These are phyloP conservation scores for Apostichopus leukothele DNA, from an alignment of 53 echinoderm and acorn worm genomes.

Conservation along the genomic window DNA sequence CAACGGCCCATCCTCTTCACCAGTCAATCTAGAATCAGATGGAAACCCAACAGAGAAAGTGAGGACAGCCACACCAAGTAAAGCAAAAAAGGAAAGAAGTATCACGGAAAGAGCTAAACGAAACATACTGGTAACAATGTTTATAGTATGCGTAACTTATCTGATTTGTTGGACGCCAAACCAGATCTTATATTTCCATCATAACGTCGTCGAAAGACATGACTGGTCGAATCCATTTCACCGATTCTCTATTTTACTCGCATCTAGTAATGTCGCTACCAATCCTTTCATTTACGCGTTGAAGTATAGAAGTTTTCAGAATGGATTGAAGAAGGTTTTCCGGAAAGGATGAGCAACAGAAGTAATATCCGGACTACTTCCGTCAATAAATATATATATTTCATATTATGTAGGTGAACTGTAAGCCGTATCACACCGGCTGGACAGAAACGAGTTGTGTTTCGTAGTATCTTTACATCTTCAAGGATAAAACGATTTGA, in stretches of 20 bases:
- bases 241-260: conserved; percentile 20
- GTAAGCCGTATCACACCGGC: no score
- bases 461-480: no score
- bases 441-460: no score
- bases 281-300: conserved; percentile 31
- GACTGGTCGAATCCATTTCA: conserved; percentile 35
- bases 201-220: conserved; percentile 2
- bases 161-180: conserved; percentile 31
- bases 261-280: neutral
- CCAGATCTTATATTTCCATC: conserved; percentile 17
- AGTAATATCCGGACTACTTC: no score
- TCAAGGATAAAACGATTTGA: no score
- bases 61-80: neutral
- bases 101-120: neutral
- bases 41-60: neutral
- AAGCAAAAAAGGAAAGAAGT: neutral
- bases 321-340: conserved; percentile 18
- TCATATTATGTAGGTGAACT: no score
- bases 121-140: conserved; percentile 7
- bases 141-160: conserved; percentile 17
- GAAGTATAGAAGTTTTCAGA: conserved; percentile 22
- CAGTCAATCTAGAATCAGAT: neutral
- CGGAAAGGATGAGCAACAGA: neutral
- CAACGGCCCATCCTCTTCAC: neutral
- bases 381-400: no score